Base-by-base conservation (phyloP, 2,113 vertebrate genomes). In the Cromileptes altivelis region DNA sequence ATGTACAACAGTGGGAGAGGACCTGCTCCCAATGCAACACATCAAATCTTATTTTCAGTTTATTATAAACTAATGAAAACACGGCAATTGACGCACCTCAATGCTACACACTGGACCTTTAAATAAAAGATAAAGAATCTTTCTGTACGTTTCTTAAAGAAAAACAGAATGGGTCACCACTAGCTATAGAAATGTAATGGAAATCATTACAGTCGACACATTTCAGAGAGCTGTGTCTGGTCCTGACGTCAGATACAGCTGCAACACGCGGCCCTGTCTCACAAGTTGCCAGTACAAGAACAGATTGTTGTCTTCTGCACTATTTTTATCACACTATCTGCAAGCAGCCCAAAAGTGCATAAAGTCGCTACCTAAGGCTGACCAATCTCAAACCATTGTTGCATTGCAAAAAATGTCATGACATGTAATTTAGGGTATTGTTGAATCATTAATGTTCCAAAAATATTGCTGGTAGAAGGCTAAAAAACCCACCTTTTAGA, bases 261-360 rank as follows among this genome's bases (percentile, higher is more conserved):
- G 87, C 75, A 73, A 21, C 76, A 21, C 30, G 21, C 1, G 0
- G 63, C 55, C 60, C 4, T 2, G 7, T 49, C 53, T 47, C 25
- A 5, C 15, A 55, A 33, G 40, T 42, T 4, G 0, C 19, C 40
- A 33, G 33, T 53, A 27, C 27, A 67, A 23, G 79, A 69, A 70
- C 55, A 65, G 18, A 27, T 25, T 27, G 68, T 69, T 53, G 49
- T 80, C 50, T 62, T 23, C 23, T 74, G 1, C 17, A 19, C 70
- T 78, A 56, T 71, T 67, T 81, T 67, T 64, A 58, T 18, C 27
- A 2, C 23, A 21, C 6, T 25, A n/a, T 68, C 56, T 72, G 57
- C 56, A 47, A 75, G 19, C 27, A n/a, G 49, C 42, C 21, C 17
- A 69, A 30, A 73, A 52, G 17, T 23, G 47, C 56, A 55, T 4